Base-by-base conservation (phyloP, 2,113 vertebrate species). In the Nannospalax galili region DNA sequence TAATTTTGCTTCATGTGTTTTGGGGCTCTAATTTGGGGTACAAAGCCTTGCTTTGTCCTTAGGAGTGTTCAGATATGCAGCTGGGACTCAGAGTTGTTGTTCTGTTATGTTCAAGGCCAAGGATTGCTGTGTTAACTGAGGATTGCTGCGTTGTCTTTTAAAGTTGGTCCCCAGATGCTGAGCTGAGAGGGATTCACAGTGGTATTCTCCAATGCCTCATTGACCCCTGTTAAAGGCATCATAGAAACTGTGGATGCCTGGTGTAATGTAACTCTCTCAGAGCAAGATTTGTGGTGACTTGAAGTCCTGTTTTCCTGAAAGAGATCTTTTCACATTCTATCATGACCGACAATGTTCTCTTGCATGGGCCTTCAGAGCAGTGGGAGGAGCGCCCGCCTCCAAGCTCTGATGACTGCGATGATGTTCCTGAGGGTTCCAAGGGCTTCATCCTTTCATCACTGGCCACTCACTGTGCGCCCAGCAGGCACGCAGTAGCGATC, bases 381-480 rank as follows among this genome's bases (percentile, higher is more conserved):
- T 65, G 0, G 12, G 16, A 32, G 12, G 22, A 1, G 3, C 40
- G 35, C 0, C 24, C 45, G 69, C 37, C 26, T 72, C 26, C 17
- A 35, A 45, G 84, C 45, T 52, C 11, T 72, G 26, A 10, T 35
- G 52, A 7, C n/a, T 58, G 20, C 58, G 22, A 62, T 22, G 32
- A 7, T 69, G 2, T 48, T 62, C 32, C 75, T 40, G 10, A 84
- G 70, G 22, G 4, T 32, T 2, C 75, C 40, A 28, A 19, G 10
- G 3, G 2, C 52, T 32, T 42, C 9, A 40, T 58, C 52, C n/a
- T 84, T 80, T 37, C 7, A 0, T 75, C 20, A 0, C 0, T 19
- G 75, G 20, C 67, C 6, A 45, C 45, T 69, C 67, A 24, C 7
- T 74, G 67, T 45, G 15, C 65, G 77, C 30, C 56, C 15, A 30